Base-by-base conservation (phyloP, 2,113 vertebrate species). In the Engystomops pustulosus region DNA sequence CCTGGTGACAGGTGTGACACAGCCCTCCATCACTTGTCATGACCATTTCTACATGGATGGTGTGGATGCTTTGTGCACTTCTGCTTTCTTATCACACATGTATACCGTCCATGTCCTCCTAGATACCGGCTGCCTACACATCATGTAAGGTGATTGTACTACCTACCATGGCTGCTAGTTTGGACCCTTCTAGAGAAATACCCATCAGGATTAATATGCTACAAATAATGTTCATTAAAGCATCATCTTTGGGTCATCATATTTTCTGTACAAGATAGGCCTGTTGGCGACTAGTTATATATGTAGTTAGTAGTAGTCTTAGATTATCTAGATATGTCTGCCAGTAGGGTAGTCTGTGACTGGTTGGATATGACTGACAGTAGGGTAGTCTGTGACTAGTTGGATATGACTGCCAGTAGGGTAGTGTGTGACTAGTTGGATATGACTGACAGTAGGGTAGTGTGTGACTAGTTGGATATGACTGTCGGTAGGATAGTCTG, bases 1-100 rank as follows among this genome's bases (percentile, higher is more conserved):
- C 18, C 49, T 72, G 41, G 38, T 45, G 69, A 47, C 69, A 72
- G 68, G 68, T 70, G 67, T 69, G 68, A 44, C 68, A 44, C 8
- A 1, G 32, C 68, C 44, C 67, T 23, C 36, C 36, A 41, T 41
- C 68, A 70, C 34, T 70, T 60, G 8, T 4, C 36, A 41, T 69
- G 23, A 12, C 55, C 4, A 47, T 5, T 47, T 11, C 44, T 47
- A n/a, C n/a, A n/a, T n/a, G n/a, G n/a, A n/a, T n/a, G n/a, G n/a
- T n/a, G n/a, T n/a, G n/a, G n/a, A n/a, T 10, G 4, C 44, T 47
- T 5, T 41, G 38, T 41, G 38, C 38, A 4, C 44, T 12, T 5
- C 44, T 47, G 44, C 44, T 47, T 47, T 12, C 10, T 47, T 12
- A 41, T 8, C 38, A 41, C 38, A 41, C 18, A 53, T 53, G 8